Evolutionary conservation across 2,113 vertebrate genomes (phyloP).

Genomic region (Hydrochoerus hydrochaeris): DNA sequence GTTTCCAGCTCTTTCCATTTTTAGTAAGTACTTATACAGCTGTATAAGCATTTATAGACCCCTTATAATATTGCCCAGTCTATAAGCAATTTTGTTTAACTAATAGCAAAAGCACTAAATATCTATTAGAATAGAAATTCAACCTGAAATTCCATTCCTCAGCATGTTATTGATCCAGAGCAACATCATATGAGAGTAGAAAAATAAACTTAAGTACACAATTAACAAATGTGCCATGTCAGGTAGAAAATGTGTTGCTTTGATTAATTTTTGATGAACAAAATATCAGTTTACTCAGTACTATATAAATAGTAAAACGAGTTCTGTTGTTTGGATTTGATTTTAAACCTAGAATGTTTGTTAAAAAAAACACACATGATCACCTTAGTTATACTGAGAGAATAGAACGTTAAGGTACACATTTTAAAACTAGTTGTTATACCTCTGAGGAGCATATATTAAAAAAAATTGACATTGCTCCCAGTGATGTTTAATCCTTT

Average conservation of each 20-base stretch:
- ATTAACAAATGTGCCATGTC: slow-evolving; percentile 81
- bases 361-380: neutral
- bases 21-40: slow-evolving; percentile 76
- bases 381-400: neutral
- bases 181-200: slow-evolving; percentile 70
- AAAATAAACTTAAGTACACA: slow-evolving; percentile 77
- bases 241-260: slow-evolving; percentile 82
- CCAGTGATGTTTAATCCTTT: neutral
- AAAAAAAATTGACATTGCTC: neutral
- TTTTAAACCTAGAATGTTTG: slow-evolving; percentile 38
- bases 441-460: neutral
- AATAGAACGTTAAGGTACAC: neutral
- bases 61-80: neutral
- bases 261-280: slow-evolving; percentile 83
- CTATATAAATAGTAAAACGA: too few relatives aligned
- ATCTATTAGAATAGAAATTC: slow-evolving; percentile 74
- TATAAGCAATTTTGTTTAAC: slow-evolving; percentile 65
- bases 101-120: slow-evolving; percentile 59
- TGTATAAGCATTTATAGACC: slow-evolving; percentile 71
- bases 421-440: neutral
- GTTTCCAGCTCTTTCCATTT: slow-evolving; percentile 75
- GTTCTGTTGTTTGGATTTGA: slow-evolving; percentile 8
- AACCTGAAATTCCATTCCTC: slow-evolving; percentile 82
- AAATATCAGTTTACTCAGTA: slow-evolving; percentile 47
- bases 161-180: slow-evolving; percentile 80